phyloP scores from a whole-genome alignment of 2,797 vertebrate genomes.

The Tokudaia tokunoshimensis region DNA sequence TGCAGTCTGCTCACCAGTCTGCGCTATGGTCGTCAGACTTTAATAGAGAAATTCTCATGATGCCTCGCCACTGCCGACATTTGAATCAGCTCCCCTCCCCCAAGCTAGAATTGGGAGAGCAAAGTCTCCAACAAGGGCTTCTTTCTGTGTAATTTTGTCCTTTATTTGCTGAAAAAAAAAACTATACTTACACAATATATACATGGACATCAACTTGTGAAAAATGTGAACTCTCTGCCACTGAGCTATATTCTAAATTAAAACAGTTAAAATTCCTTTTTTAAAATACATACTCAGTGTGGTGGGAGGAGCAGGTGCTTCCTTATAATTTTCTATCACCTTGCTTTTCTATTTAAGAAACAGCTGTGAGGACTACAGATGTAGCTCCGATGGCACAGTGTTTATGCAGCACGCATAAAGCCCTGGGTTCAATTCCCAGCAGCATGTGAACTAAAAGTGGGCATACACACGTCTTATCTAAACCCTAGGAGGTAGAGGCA shows the following conservation, averaged over 20 bases:
- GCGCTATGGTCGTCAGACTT: background rate
- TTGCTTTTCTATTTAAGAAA: slow-evolving; percentile 28
- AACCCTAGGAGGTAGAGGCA: background rate
- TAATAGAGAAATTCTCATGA: slow-evolving; percentile 26
- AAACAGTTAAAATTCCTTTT: background rate
- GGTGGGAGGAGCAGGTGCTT: background rate
- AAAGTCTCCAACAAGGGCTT: slow-evolving; percentile 22
- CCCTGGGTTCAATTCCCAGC: background rate
- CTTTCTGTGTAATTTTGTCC: background rate
- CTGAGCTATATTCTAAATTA: background rate
- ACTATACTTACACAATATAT: background rate
- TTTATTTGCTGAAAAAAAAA: background rate
- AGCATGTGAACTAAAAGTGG: background rate
- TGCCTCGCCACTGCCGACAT: background rate
- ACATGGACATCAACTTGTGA: background rate
- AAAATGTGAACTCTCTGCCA: background rate
- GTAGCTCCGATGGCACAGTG: background rate
- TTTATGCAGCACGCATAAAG: background rate
- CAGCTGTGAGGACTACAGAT: background rate
- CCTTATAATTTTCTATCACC: background rate
- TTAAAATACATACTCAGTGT: background rate
- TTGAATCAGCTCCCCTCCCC: background rate
- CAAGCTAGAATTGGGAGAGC: background rate
- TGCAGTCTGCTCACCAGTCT: background rate
- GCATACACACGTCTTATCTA: background rate